These are phyloP conservation scores for Aldrovandia affinis DNA, from an alignment of 2,797 vertebrate species.

Conservation along the genomic window DNA sequence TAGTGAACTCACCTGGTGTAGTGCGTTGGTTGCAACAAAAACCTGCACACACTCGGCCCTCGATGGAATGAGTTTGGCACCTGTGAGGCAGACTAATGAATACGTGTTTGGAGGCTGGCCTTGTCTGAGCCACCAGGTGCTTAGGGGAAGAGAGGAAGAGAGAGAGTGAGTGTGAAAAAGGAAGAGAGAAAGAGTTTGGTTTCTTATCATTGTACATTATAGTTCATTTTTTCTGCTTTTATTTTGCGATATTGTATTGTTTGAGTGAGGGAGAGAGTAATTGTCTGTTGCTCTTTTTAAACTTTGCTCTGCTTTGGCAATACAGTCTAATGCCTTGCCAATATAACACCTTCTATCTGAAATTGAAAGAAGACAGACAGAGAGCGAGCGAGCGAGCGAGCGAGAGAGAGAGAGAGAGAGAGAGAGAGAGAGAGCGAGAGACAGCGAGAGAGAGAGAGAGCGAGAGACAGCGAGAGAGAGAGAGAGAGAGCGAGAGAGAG, in stretches of 20 bases:
- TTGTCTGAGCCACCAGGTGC: background rate
- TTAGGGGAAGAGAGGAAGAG: no score
- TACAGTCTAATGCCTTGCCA: background rate
- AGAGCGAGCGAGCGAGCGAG: background rate
- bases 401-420: background rate
- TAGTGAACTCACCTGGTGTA: no score
- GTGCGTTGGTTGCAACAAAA: no score
- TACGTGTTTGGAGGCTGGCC: background rate
- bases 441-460: no score
- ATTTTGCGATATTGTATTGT: background rate
- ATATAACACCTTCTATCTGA: background rate
- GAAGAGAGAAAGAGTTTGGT: background rate
- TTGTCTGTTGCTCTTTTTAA: background rate
- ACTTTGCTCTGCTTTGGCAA: background rate
- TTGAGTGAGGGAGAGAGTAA: background rate
- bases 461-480: background rate
- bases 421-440: slow-evolving; percentile 77
- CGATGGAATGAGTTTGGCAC: no score
- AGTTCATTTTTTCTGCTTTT: background rate
- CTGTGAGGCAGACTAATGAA: background rate
- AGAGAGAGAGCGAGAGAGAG: slow-evolving; percentile 63
- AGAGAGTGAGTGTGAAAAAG: background rate
- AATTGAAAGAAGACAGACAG: no score
- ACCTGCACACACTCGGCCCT: no score
- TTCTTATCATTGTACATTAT: background rate